Evolutionary conservation across 35 echinoderm and acorn worm genomes (phyloP), one percentile per base, ranked within the genome.

Genomic region (Strongylocentrotus purpuratus): DNA sequence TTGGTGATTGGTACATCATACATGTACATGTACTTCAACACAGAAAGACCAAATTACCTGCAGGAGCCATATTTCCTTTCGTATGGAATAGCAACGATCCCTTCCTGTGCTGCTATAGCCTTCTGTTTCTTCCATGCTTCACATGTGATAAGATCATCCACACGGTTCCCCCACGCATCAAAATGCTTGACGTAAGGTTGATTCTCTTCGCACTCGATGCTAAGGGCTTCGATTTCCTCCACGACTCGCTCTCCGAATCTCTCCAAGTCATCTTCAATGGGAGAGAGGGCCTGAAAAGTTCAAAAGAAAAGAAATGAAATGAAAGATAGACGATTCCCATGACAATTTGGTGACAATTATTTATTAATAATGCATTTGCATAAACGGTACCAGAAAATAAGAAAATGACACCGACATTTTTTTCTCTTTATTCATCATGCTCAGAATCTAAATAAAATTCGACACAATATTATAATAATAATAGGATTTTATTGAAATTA

Each of bases 91-190:
- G 98, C 96, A 31, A 99, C 85, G 13, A 99, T 96, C n/a, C 98
- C 98, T 94, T 99, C 98, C 86, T 99, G 95, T 6, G 98, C 98
- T 86, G 97, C 58, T 7, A 99, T 98, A 7, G 25, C 22, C 47
- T 99, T 97, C 85, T 97, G 96, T 88, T 94, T 96, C 88, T 99
- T 99, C 98, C 98, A 99, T 33, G 98, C 98, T 22, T 95, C 61
- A 95, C 95, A 97, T 48, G 97, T 99, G 32, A 98, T 90, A 5
- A 99, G 47, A 33, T 97, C 61, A 93, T 99, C 98, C 0, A 97
- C 94, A 32, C 97, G 50, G 58, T 97, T 99, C 31, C 98, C 98
- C 98, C 98, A 99, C 4, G 98, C 98, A 97, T 99, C 98, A 94
- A 95, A 99, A 32, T 96, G 93, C 88, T 94, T 25, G 28, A 95